phyloP scores from a whole-genome alignment of 2,888 invertebrate species.

The Meteorus colon region DNA sequence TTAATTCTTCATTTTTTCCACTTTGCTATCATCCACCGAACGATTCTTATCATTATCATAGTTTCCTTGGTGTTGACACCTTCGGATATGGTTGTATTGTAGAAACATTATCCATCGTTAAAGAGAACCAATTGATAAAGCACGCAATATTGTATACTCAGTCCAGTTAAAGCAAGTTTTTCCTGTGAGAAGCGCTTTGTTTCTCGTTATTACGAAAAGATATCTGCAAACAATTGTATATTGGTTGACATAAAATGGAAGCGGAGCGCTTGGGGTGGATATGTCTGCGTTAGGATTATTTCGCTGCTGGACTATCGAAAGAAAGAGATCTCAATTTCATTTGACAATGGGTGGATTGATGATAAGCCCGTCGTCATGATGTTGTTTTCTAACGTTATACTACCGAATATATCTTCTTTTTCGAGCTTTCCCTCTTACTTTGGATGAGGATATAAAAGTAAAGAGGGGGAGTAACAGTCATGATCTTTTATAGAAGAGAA shows the following conservation, averaged over 20 bases:
- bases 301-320: background rate
- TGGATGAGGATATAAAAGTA: slow-evolving; percentile 9
- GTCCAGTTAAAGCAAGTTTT: too few relatives aligned
- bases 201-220: background rate
- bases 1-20: slow-evolving; percentile 23
- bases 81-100: too few relatives aligned
- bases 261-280: background rate
- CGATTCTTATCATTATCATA: background rate
- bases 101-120: background rate
- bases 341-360: slow-evolving; percentile 5
- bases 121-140: background rate
- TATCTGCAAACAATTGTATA: background rate
- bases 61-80: too few relatives aligned
- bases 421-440: background rate
- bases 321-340: background rate
- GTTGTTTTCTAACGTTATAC: background rate
- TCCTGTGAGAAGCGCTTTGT: too few relatives aligned
- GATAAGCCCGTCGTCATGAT: background rate
- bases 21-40: slow-evolving; percentile 25
- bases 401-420: background rate
- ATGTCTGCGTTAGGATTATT: background rate
- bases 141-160: too few relatives aligned
- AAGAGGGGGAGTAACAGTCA: background rate
- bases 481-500: slow-evolving; percentile 13
- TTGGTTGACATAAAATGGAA: background rate